Evolutionary conservation across 2,113 vertebrate genomes (phyloP).

Genomic region (Orientallactaga bullata): DNA sequence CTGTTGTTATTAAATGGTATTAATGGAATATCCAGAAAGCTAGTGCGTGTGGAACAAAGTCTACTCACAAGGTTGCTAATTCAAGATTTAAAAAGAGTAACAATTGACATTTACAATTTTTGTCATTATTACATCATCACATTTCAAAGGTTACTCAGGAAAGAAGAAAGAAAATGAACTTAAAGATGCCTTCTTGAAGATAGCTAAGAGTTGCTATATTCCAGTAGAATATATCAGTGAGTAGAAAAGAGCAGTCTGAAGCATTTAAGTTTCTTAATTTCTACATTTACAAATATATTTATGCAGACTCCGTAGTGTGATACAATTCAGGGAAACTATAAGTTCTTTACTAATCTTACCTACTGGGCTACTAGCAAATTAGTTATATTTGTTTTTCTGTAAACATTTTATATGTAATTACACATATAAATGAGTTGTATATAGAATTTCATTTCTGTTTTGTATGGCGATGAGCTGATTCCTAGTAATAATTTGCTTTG

Average conservation of each 20-base stretch:
- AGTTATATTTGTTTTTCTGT: background rate
- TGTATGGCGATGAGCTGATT: background rate
- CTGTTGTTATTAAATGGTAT: background rate
- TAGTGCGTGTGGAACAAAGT: background rate
- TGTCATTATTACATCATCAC: background rate
- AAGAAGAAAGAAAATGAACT: background rate
- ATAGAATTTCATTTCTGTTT: background rate
- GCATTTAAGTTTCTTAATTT: background rate
- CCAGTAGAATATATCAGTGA: background rate
- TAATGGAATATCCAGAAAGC: background rate
- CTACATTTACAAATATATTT: slow-evolving; percentile 13
- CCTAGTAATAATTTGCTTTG: background rate
- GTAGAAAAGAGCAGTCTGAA: slow-evolving; percentile 35
- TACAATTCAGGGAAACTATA: slow-evolving; percentile 38
- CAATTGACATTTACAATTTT: background rate
- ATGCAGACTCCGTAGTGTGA: background rate
- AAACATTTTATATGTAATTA: background rate
- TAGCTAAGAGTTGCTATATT: background rate
- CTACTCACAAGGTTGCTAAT: background rate
- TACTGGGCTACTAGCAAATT: background rate
- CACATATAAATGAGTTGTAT: background rate
- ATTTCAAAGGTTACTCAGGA: background rate
- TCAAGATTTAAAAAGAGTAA: background rate
- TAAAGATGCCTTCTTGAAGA: background rate
- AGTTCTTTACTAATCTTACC: background rate